Evolutionary conservation across 2,888 invertebrate genomes (phyloP), one percentile per base, ranked within the genome.

Genomic region (Machimus rusticus): DNA sequence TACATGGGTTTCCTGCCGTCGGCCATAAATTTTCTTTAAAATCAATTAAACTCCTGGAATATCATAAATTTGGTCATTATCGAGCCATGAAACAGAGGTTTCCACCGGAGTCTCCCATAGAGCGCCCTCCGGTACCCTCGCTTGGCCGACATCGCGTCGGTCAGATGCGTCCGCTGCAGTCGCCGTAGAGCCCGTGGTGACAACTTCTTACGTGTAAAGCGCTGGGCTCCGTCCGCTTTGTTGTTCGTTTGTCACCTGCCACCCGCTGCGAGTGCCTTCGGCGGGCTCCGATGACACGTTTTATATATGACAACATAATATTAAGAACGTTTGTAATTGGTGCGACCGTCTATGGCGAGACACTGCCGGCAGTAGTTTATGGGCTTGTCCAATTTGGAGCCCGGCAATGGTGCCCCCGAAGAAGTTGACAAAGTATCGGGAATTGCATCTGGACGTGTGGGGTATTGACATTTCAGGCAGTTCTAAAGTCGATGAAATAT

Each of bases 261-360:
- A 77, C 87, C 87, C 77, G 84, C 87, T 84, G 84, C 37, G 84
- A 87, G 31, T 86, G 31, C 77, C 23, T 86, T 77, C 87, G 79
- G 31, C 37, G 39, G 79, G 87, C 31, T 46, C 76, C 66, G 82
- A 82, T 76, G 81, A 87, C 87, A 87, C 87, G 79, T 87, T 87
- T 87, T 87, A 81, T 87, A 81, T 82, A 74, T 87, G 87, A 87
- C 87, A 82, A 87, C 87, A 82, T 87, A 82, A 87, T 81, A 87
- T 82, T 87, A 87, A 87, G 82, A 87, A 51, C 82, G 81, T 74
- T 81, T 87, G 76, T 82, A 87, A 87, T 87, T 87, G 66, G 87
- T 66, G 37, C 66, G 74, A 37, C 55, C 79, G 28, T 87, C 87
- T 28, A 82, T 74, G 23, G 82, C 46, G 55, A n/a, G 28, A 43